Evolutionary conservation across 1,140 invertebrate species (phyloP), one percentile per base, ranked within the genome.

Genomic region (Aricia agestis): DNA sequence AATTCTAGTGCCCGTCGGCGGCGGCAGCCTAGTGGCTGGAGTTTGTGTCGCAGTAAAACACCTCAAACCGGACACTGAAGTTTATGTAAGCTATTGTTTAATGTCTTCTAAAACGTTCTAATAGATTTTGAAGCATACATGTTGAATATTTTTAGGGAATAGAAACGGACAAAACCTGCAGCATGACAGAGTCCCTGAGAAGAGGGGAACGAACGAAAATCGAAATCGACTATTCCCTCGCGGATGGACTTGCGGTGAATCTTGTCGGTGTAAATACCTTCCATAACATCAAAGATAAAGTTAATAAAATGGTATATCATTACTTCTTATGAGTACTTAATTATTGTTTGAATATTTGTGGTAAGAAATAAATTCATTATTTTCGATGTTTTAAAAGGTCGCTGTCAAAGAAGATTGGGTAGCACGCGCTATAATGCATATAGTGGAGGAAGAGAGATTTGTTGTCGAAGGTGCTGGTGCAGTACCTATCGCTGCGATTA

Each of bases 381-480:
- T 10, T 25, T 31, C 6, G 17, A n/a, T 19, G 3, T 69, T 67
- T 63, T 59, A 52, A 67, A 73, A 94, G 94, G 85, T 95, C 15
- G 93, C 96, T 11, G 96, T 97, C 1, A 95, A 94, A 81, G 96
- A 97, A 89, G 95, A 96, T 83, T 96, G 95, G 94, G 98, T 99
- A 68, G 97, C 98, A 0, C 94, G 98, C 76, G 95, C 97, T 10
- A 98, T 99, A 73, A 92, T 98, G 76, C 94, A 97, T 65, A 85
- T 98, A 36, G 93, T 98, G 0, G 98, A 99, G 91, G 93, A 95
- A 69, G 97, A 98, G 85, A 98, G 98, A 85, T 96, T 96, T 75
- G 97, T 99, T 0, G 96, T 98, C 0, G 98, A 99, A 92, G 98
- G 97, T 0, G 97, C 96, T 11, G 98, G 97, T 0, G 97, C 97